Evolutionary conservation across 1,140 invertebrate species (phyloP), one percentile per base, ranked within the genome.

Genomic region (Lutraria rhynchaena): DNA sequence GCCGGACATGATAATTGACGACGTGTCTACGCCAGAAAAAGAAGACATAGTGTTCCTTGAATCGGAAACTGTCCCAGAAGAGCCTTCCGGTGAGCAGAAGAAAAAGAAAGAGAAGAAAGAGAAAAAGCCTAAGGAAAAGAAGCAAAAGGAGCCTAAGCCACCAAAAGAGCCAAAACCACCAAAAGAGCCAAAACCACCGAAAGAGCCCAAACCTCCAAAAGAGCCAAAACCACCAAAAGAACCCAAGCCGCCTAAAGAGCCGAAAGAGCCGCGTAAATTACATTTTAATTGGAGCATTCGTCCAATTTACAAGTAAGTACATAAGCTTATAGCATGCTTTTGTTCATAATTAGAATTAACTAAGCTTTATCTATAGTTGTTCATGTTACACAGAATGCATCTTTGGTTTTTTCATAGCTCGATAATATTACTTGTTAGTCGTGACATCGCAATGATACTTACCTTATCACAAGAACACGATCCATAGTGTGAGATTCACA

Each of bases 31-130:
- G 5, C 69, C 69, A 7, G 49, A 71, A 57, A 74, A 74, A 46
- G 71, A 74, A 22, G 71, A 74, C 31, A 74, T 74, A 57, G 71
- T 74, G 55, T 74, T 74, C 22, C 19, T 74, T 60, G 71, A 74
- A 49, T 74, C 71, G 24, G 55, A 74, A 60, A 24, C 71, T 15
- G 37, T 53, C 1, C 71, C 71, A 19, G n/a, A 58, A 46, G 33
- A 44, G 27, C 55, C 58, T 19, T 24, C 51, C 22, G 33, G n/a
- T 24, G 22, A 27, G 0, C 35, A 74, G 33, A 60, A 74, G 33
- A 58, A 58, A 57, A 44, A 67, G 33, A 73, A 58, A 46, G 37
- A 74, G 29, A 58, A 74, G 22, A 60, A 60, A 31, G 55, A 74
- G 44, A 74, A 74, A 41, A 41, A 58, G 33, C 9, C 53, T 1